Evolutionary conservation across 2,113 vertebrate species (phyloP).

Genomic region (Oreochromis spilurus): DNA sequence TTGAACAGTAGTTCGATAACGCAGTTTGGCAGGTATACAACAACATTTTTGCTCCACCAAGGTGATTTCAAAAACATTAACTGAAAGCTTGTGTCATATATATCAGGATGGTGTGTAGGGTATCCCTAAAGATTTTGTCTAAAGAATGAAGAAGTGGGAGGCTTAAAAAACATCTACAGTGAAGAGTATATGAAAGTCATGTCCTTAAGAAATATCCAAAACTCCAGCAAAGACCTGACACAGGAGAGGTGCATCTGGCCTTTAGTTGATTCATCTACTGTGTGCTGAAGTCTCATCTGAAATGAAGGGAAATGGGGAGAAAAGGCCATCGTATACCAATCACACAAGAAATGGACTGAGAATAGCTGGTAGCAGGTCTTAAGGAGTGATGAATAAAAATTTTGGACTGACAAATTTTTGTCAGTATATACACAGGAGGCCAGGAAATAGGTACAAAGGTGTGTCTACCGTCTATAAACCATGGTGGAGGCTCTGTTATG

Average conservation of each 20-base stretch:
- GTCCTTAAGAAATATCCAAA: neutral
- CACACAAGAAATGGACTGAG: neutral
- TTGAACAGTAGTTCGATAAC: neutral
- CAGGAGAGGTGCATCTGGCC: neutral
- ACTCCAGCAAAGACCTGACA: neutral
- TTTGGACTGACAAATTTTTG: neutral
- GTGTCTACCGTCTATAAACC: too few species aligned
- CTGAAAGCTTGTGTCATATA: neutral
- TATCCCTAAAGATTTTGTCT: neutral
- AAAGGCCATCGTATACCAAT: rapidly evolving
- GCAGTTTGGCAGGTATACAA: neutral
- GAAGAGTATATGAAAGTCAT: neutral
- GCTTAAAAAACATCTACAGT: neutral
- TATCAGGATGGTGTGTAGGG: neutral
- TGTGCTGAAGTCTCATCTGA: neutral
- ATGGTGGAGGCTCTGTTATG: neutral
- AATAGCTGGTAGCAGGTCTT: neutral
- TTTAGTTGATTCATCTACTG: rapidly evolving
- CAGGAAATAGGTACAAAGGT: too few species aligned
- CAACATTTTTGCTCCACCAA: neutral
- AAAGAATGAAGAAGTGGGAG: neutral
- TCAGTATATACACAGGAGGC: neutral
- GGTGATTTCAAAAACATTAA: neutral
- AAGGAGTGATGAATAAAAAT: neutral
- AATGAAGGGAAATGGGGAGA: neutral